A percentile compares a stretch with the other conserved stretches of the same genome.
Evolutionary conservation across 2,888 invertebrate genomes (phyloP).

Genomic region (Cinara cedri): DNA sequence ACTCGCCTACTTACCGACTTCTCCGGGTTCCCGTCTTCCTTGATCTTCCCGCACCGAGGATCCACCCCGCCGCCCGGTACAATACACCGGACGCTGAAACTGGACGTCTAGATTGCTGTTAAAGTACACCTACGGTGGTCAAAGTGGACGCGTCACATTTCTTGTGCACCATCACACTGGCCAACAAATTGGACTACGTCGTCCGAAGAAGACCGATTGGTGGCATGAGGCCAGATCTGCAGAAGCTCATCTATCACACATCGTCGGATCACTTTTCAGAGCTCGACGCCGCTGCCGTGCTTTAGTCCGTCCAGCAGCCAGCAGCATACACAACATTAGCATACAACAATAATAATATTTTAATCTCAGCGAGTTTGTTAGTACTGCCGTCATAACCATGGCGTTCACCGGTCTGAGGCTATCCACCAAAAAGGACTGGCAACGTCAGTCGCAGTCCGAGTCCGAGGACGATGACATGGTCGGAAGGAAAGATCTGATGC

Average conservation of each 20-base stretch:
- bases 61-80: background rate
- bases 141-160: conserved; percentile 53
- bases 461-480: conserved; percentile 58
- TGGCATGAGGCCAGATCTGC: conserved; percentile 65
- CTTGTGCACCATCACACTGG: conserved; percentile 51
- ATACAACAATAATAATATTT: background rate
- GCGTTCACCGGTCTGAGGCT: conserved; percentile 57
- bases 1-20: background rate
- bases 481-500: conserved; percentile 54
- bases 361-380: background rate
- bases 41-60: background rate
- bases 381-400: conserved; percentile 29
- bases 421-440: conserved; percentile 55
- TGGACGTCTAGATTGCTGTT: background rate
- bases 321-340: conserved; percentile 51
- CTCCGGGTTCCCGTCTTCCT: background rate
- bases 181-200: conserved; percentile 52
- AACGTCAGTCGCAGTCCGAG: conserved; percentile 56
- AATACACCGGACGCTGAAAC: background rate
- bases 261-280: conserved; percentile 81
- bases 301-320: conserved; percentile 51
- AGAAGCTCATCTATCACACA: conserved; percentile 78
- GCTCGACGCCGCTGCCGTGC: conserved; percentile 60
- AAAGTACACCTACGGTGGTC: background rate
- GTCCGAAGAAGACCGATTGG: conserved; percentile 52